Percentiles rank a stretch among this genome's conserved stretches.
Evolutionary conservation across 2,797 vertebrate genomes (phyloP).

Genomic region (Lagorchestes hirsutus): DNA sequence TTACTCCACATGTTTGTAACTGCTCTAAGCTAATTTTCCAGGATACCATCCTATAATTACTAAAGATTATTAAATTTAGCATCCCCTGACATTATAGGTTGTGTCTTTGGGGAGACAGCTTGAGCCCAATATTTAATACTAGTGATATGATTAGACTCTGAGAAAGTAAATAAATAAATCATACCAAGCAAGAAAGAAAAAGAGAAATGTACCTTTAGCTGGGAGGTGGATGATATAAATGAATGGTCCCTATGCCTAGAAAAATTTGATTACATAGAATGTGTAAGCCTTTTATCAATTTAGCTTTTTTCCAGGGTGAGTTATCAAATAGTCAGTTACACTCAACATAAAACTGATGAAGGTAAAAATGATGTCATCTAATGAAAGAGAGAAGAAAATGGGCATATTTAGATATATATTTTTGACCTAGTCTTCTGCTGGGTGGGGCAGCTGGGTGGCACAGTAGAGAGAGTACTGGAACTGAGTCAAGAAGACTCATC

Average conservation of each 20-base stretch:
- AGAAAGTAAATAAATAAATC: conserved; percentile 83
- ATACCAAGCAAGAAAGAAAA: conserved; percentile 70
- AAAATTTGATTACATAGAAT: conserved; percentile 74
- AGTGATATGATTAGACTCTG: conserved; percentile 77
- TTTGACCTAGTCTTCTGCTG: neutral
- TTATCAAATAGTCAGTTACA: neutral
- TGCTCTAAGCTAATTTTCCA: conserved; percentile 82
- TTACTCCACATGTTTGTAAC: conserved; percentile 77
- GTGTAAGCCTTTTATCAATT: conserved; percentile 72
- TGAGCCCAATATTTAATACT: conserved; percentile 77
- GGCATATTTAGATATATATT: neutral
- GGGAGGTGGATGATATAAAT: conserved; percentile 63
- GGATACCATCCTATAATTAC: conserved; percentile 81
- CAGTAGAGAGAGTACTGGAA: neutral
- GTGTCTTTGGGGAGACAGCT: conserved; percentile 78
- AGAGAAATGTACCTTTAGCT: conserved; percentile 61
- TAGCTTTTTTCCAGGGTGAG: conserved; percentile 63
- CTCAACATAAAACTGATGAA: neutral
- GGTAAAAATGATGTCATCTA: neutral
- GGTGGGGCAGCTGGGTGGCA: neutral
- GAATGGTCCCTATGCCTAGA: conserved; percentile 60
- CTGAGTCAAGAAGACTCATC: neutral
- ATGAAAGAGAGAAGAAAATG: neutral
- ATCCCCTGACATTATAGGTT: conserved; percentile 76
- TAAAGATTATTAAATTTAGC: conserved; percentile 83